These are phyloP conservation scores for Gymnothorax reevesii DNA, from an alignment of 2,797 vertebrate genomes.

Conservation along the genomic window DNA sequence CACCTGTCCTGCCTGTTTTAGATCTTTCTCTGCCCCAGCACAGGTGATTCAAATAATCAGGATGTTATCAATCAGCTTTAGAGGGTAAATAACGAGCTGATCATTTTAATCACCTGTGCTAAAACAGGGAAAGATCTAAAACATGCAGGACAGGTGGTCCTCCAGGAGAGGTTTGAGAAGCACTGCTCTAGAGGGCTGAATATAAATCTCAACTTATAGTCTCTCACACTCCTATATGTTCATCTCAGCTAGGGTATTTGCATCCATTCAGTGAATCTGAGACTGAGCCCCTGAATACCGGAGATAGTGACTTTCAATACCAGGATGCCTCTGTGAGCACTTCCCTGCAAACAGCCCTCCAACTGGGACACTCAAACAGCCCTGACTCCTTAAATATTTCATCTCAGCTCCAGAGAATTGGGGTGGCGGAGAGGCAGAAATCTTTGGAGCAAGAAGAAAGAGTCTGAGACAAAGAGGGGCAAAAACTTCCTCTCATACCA, in stretches of 20 bases:
- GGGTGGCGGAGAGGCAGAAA: constrained; percentile 9
- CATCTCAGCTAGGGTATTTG: not conserved
- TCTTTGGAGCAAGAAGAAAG: constrained; percentile 13
- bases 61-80: too few relatives aligned
- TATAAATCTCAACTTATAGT: not conserved
- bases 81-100: too few relatives aligned
- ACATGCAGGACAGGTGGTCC: too few relatives aligned
- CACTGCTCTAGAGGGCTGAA: not conserved
- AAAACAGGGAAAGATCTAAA: too few relatives aligned
- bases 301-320: constrained; percentile 3
- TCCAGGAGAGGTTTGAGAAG: too few relatives aligned
- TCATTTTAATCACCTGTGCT: too few relatives aligned
- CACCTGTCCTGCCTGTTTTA: too few relatives aligned
- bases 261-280: not conserved
- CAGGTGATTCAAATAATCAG: too few relatives aligned
- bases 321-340: not conserved
- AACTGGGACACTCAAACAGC: not conserved
- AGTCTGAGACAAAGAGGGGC: not conserved
- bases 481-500: constrained; percentile 12
- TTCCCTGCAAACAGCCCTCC: constrained; percentile 15
- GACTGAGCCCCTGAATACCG: not conserved
- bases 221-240: constrained; percentile 8
- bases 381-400: constrained; percentile 31
- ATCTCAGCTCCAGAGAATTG: not conserved
- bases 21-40: too few relatives aligned